These are phyloP conservation scores for Argyrosomus regius DNA, from an alignment of 2,797 vertebrate genomes.

Conservation along the genomic window DNA sequence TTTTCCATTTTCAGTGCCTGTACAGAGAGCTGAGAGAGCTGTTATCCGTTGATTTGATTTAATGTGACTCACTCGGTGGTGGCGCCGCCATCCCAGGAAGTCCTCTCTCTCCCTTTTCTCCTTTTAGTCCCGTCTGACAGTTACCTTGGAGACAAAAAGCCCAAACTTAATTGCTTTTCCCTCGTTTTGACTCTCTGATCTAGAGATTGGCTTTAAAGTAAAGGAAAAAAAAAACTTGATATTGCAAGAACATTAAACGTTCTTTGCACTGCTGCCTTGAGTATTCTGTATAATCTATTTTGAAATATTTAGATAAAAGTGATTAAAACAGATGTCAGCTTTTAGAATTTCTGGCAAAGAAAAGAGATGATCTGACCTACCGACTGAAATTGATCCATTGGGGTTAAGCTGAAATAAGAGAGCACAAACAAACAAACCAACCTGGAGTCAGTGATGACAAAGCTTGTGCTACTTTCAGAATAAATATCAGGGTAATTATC, in stretches of 20 bases:
- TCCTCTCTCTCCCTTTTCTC: slow-evolving; percentile 93
- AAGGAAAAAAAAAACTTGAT: not conserved
- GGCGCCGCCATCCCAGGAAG: slow-evolving; percentile 87
- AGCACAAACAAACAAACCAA: slow-evolving; percentile 29
- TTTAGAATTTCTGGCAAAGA: not conserved
- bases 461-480: not conserved
- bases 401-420: slow-evolving; percentile 69
- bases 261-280: not conserved
- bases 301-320: not conserved
- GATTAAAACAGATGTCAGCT: not conserved
- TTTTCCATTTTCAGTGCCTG: not conserved
- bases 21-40: not conserved
- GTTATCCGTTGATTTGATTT: not conserved
- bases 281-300: not conserved
- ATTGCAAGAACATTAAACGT: too few relatives aligned
- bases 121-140: slow-evolving; percentile 84
- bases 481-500: not conserved
- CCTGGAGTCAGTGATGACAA: not conserved
- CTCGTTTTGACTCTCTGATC: not conserved
- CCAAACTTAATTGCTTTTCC: not conserved
- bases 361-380: slow-evolving; percentile 45
- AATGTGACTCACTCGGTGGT: slow-evolving; percentile 65
- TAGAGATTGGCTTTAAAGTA: not conserved
- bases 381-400: slow-evolving; percentile 59
- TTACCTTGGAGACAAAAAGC: slow-evolving; percentile 58